Conservation (phyloP, 2,888 invertebrate species). For the Xiphydria camelus region DNA sequence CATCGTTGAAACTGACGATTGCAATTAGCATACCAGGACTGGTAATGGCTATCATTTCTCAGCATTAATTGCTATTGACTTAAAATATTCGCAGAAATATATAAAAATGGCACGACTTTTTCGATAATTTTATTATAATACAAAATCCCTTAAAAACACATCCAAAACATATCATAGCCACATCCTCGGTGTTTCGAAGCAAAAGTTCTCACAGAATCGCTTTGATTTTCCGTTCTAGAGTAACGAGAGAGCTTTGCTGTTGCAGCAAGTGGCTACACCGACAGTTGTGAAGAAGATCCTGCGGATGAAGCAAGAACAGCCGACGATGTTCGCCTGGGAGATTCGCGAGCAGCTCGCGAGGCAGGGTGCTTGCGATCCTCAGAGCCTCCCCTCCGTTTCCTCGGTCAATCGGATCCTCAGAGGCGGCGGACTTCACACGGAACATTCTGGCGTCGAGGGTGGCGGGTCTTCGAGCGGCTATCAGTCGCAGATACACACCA, state of each 20-base stretch:
- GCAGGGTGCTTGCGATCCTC: conserved; percentile 88
- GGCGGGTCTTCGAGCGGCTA: conserved; percentile 41
- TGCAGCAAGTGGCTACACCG: conserved; percentile 95
- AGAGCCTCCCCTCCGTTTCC: conserved; percentile 90
- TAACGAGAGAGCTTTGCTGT: conserved; percentile 39
- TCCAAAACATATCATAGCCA: too few relatives aligned
- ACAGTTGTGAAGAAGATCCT: conserved; percentile 94
- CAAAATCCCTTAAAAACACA: too few relatives aligned
- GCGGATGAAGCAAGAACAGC: conserved; percentile 91
- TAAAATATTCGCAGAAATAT: too few relatives aligned
- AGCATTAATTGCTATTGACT: too few relatives aligned
- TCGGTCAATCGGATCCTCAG: conserved; percentile 92
- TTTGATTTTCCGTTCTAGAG: conserved; percentile 13
- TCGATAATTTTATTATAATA: neutral
- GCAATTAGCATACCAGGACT: too few relatives aligned
- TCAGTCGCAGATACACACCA: conserved; percentile 42
- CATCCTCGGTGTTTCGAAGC: too few relatives aligned
- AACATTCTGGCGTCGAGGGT: conserved; percentile 43
- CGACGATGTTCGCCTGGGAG: conserved; percentile 97
- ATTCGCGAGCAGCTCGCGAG: conserved; percentile 87
- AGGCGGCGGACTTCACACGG: conserved; percentile 81
- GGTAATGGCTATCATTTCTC: too few relatives aligned
- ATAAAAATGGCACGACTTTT: too few relatives aligned
- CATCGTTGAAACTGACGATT: too few relatives aligned
- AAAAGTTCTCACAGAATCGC: neutral